Evolutionary conservation across 2,797 vertebrate genomes (phyloP).

Genomic region (Momotus momota): DNA sequence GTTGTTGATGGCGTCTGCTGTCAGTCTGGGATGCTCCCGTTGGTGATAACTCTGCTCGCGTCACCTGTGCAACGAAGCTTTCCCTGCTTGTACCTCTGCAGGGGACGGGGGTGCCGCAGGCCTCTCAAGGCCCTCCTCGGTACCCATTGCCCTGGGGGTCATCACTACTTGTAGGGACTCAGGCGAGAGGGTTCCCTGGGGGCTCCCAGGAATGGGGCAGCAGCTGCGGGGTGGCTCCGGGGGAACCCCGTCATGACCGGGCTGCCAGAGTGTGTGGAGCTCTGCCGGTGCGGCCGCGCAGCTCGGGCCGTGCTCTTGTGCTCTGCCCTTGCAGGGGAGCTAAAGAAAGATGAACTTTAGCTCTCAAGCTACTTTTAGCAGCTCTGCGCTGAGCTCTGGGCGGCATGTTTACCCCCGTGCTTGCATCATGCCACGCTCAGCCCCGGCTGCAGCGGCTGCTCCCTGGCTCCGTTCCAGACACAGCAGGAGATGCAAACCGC

Average conservation of each 20-base stretch:
- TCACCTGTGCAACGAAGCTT: neutral
- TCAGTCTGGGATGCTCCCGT: rapidly evolving
- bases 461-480: neutral
- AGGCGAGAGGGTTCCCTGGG: rapidly evolving
- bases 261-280: neutral
- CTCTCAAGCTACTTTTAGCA: constrained; percentile 33
- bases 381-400: neutral
- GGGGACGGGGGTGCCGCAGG: rapidly evolving
- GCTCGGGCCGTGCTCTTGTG: rapidly evolving
- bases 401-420: neutral
- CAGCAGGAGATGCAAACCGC: neutral
- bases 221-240: neutral
- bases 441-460: neutral
- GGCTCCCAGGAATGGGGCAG: rapidly evolving
- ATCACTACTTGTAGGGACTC: rapidly evolving
- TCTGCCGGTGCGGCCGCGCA: neutral
- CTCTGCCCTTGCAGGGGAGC: neutral
- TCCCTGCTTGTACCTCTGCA: rapidly evolving
- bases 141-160: rapidly evolving
- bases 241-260: rapidly evolving
- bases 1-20: neutral
- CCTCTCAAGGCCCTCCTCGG: rapidly evolving
- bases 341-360: constrained; percentile 44
- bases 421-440: neutral
- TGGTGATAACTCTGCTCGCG: neutral